These are phyloP conservation scores for Littorina saxatilis DNA, from an alignment of 1,140 invertebrate genomes.

Conservation along the genomic window DNA sequence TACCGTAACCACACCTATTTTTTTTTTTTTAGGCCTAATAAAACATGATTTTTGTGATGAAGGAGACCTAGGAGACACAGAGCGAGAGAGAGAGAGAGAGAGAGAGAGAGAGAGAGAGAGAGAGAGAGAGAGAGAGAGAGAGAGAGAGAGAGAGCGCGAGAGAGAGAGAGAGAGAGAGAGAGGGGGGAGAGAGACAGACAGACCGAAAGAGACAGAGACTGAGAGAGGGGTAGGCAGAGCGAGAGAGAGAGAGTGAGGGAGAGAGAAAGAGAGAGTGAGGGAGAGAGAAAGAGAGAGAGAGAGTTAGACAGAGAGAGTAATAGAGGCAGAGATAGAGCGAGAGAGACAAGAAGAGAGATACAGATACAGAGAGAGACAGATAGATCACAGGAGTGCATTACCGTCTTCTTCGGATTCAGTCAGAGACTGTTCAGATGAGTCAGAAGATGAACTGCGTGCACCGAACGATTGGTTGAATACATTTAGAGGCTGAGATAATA, in stretches of 20 bases:
- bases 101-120: slow-evolving; percentile 1
- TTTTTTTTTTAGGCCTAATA: no score
- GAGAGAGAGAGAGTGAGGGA: slow-evolving; percentile 29
- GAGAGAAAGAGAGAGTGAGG: slow-evolving; percentile 26
- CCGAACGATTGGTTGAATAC: no score
- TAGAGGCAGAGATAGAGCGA: slow-evolving; percentile 25
- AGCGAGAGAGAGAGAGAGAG: slow-evolving; percentile 1
- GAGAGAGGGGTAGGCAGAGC: neutral
- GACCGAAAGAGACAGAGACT: neutral
- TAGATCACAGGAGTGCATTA: no score
- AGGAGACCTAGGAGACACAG: neutral
- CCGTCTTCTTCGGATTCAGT: no score
- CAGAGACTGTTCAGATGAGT: no score
- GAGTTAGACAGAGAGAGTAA: no score
- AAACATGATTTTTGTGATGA: no score
- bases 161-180: slow-evolving; percentile 11
- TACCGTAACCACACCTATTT: no score
- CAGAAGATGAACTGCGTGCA: no score
- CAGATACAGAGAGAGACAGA: neutral
- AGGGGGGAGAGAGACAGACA: neutral
- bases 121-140: slow-evolving; percentile 1
- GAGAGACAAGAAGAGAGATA: neutral
- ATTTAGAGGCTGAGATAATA: no score
- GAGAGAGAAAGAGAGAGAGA: slow-evolving; percentile 29
- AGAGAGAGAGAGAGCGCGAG: neutral